Conservation (phyloP, 2,888 invertebrate genomes). For the Hipparchia semele region DNA sequence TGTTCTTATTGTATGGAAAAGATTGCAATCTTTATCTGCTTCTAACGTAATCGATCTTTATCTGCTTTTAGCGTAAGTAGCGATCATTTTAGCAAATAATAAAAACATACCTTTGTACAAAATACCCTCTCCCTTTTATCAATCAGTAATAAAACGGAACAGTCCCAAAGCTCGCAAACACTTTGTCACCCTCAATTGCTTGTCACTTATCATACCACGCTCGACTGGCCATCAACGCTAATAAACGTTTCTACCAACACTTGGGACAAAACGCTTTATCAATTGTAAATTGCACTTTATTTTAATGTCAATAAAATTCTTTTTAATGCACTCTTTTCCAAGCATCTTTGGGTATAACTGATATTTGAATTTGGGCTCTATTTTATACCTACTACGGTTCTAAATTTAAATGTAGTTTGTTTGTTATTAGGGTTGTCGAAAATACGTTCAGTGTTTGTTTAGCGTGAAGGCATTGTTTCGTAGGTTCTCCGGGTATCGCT, state of each 20-base stretch:
- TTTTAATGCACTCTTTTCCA: constrained; percentile 28
- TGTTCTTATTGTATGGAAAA: neutral
- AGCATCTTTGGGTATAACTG: constrained; percentile 32
- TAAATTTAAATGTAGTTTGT: neutral
- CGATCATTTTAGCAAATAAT: neutral
- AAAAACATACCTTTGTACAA: neutral
- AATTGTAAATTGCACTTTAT: constrained; percentile 41
- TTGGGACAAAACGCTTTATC: constrained; percentile 43
- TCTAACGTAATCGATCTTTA: too few relatives aligned
- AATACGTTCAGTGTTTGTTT: constrained; percentile 49
- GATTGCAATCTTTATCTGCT: neutral
- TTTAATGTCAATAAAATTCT: constrained; percentile 18
- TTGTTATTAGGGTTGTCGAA: constrained; percentile 8
- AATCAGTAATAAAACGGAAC: constrained; percentile 13
- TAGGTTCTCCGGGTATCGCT: constrained; percentile 41
- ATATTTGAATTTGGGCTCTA: constrained; percentile 45
- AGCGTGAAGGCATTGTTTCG: constrained; percentile 50
- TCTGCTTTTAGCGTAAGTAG: too few relatives aligned
- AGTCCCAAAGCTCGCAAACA: constrained; percentile 48
- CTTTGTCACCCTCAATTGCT: constrained; percentile 58
- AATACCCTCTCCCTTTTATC: neutral
- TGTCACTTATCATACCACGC: constrained; percentile 73
- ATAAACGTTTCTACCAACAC: constrained; percentile 70
- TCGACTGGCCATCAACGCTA: constrained; percentile 69
- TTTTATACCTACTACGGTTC: constrained; percentile 27